These are phyloP conservation scores for Macroramphosus scolopax DNA, from an alignment of 2,797 vertebrate species.

Conservation along the genomic window DNA sequence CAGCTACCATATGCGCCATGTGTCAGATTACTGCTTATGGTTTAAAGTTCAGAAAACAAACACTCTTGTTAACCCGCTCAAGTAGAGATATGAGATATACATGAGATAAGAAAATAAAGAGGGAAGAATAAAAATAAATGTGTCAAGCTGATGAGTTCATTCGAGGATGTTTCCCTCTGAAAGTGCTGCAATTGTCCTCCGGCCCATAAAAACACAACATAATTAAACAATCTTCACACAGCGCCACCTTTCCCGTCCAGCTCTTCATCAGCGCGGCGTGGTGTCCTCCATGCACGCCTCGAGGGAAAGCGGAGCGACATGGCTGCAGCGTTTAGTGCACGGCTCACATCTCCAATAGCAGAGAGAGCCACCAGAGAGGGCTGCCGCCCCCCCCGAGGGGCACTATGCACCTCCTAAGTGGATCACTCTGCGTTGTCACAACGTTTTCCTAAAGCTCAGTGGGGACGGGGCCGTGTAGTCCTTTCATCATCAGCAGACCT, in stretches of 20 bases:
- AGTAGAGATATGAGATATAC: background rate
- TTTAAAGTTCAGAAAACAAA: too few species aligned
- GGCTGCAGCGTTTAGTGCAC: conserved; percentile 39
- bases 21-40: too few species aligned
- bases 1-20: too few species aligned
- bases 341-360: conserved; percentile 36
- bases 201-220: conserved; percentile 11
- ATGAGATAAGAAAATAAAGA: background rate
- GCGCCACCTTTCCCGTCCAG: conserved; percentile 6
- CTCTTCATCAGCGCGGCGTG: background rate
- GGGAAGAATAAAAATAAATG: background rate
- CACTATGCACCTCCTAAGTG: conserved; percentile 73
- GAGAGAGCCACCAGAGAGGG: conserved; percentile 40
- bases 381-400: conserved; percentile 56
- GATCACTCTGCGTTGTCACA: conserved; percentile 75
- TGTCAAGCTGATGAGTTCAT: background rate
- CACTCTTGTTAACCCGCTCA: too few species aligned
- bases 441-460: conserved; percentile 64
- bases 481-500: conserved; percentile 70
- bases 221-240: conserved; percentile 19
- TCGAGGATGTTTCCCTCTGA: too few species aligned
- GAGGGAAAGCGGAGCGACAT: conserved; percentile 21
- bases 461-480: conserved; percentile 59
- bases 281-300: background rate
- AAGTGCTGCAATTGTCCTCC: conserved; percentile 10